Base-by-base conservation (phyloP, 2,888 invertebrate species). In the Phortica okadai region DNA sequence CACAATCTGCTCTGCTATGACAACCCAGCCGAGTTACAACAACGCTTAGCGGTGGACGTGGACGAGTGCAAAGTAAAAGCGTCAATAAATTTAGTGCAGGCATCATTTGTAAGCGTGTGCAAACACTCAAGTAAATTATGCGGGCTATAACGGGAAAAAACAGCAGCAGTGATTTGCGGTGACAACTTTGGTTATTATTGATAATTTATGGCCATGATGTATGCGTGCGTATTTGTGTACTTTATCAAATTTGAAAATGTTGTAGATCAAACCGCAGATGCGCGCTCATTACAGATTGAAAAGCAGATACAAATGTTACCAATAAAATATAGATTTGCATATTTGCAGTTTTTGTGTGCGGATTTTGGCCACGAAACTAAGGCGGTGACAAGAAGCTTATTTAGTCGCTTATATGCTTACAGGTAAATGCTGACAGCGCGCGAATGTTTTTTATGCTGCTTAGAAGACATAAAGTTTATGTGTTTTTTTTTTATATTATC, bases 61-160 rank as follows among this genome's bases (percentile, higher is more conserved):
- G 62, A 83, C 83, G 77, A 14, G 41, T 67, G 67, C 1, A 42
- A 10, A 80, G 77, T 76, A 72, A 80, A 87, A 86, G 86, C 88
- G 86, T 86, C 88, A 87, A 86, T 86, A 88, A 86, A 86, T 86
- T 88, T 87, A 80, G 87, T 86, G 88, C 86, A 86, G 87, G 80
- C 82, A 59, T 81, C 87, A 88, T 88, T 88, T 86, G 81, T 83
- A 87, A 84, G 79, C 44, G 42, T 42, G n/a, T 67, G 67, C 50
- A 50, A 11, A 14, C 50, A 50, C 14, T 14, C 50, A 50, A 50
- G 50, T 50, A 6, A 50, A 50, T 11, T 50, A 50, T 50, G 50
- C 2, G 14, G 14, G 50, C 8, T 50, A 50, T 14, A 50, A 50
- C 50, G 10, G 10, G 6, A 45, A 45, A 50, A 50, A 50, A 50